A percentile compares a stretch with the other conserved stretches of the same genome.
These are phyloP conservation scores for Dascillus cervinus DNA, from an alignment of 2,888 invertebrate species.

Conservation along the genomic window DNA sequence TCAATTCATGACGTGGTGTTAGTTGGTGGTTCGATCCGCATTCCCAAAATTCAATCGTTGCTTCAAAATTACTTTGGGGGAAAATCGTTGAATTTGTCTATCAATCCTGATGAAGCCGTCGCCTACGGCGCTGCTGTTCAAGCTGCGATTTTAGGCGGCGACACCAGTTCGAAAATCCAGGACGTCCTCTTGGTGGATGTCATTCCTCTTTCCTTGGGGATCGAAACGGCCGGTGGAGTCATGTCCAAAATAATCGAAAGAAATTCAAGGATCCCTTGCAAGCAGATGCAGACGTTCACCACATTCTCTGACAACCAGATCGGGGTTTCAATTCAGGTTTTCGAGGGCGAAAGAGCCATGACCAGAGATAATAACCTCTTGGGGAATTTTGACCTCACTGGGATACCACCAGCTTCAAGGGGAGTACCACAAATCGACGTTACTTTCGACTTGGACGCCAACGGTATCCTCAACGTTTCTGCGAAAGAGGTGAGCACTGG, in stretches of 20 bases:
- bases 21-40: constrained; percentile 75
- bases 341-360: constrained; percentile 52
- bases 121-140: constrained; percentile 72
- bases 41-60: constrained; percentile 70
- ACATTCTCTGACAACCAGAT: constrained; percentile 78
- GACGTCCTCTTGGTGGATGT: constrained; percentile 54
- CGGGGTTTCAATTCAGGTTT: constrained; percentile 65
- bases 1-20: constrained; percentile 72
- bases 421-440: constrained; percentile 49
- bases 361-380: constrained; percentile 49
- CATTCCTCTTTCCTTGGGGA: constrained; percentile 44
- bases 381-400: constrained; percentile 45
- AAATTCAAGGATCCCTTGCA: constrained; percentile 64
- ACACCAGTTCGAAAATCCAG: constrained; percentile 50
- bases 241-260: constrained; percentile 63
- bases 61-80: constrained; percentile 70
- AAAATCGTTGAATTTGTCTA: constrained; percentile 63
- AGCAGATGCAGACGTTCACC: constrained; percentile 66
- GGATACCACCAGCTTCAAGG: constrained; percentile 49
- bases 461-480: constrained; percentile 58
- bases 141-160: constrained; percentile 63
- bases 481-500: constrained; percentile 49
- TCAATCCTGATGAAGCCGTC: constrained; percentile 76
- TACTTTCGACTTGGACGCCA: constrained; percentile 68
- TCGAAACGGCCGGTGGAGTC: constrained; percentile 48